Base-by-base conservation (phyloP, 2,888 invertebrate genomes). In the Pecten maximus region DNA sequence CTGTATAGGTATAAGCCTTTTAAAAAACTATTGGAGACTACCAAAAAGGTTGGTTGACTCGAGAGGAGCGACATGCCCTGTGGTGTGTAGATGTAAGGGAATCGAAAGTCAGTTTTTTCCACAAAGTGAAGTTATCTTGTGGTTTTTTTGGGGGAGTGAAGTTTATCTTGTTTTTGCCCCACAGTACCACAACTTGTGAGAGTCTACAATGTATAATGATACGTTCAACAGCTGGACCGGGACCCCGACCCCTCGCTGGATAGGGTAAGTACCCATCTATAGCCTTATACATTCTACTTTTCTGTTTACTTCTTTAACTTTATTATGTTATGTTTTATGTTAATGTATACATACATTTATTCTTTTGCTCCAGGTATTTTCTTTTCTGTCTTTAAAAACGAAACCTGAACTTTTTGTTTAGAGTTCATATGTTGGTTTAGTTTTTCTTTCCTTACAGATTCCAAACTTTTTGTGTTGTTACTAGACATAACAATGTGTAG, bases 121-220 rank as follows among this genome's bases (percentile, higher is more conserved):
- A 35, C 35, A 6, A 74, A 74, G 74, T 74, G 28, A 74, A 74
- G 74, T 74, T 74, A 74, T 74, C 74, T 60, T 74, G 74, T 74
- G 74, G 28, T 74, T 74, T 60, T 74, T 35, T 74, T 19, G 74
- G 74, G 74, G 74, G 74, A 74, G 74, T 74, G 74, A 74, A 74
- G 74, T 74, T 74, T 74, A 74, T 74, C 74, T 74, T 28, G 74
- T 74, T 74, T 74, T 74, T 74, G 74, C 74, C 74, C 74, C 74
- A 74, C 74, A 74, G 74, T 74, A 74, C 74, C 35, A 28, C 74
- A 35, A 74, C 74, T 74, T 74, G 74, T 35, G 74, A 74, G 74
- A 74, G 74, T 28, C 54, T 74, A 74, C 74, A 10, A 74, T 74
- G 74, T 74, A 74, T 74, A 74, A 74, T 74, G 74, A 74, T 35